phyloP scores from a whole-genome alignment of 2,888 invertebrate genomes.

The Mesorhabditis belari region DNA sequence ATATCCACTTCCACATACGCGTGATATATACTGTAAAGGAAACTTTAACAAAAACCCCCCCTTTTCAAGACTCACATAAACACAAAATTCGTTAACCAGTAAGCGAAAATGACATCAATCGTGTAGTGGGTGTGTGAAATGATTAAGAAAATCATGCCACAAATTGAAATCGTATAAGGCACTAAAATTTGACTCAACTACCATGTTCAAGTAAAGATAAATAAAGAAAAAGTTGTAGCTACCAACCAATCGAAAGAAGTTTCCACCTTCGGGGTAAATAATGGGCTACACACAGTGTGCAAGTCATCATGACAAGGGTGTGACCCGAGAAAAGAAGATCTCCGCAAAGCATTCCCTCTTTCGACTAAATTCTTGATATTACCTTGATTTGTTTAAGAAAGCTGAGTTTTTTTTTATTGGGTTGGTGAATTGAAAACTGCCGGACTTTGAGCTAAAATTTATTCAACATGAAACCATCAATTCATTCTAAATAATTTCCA shows the following conservation, averaged over 20 bases:
- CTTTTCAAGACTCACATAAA: conserved; percentile 22
- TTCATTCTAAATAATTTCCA: too few relatives aligned
- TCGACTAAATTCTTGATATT: conserved; percentile 17
- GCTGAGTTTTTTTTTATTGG: too few relatives aligned
- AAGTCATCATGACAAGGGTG: conserved; percentile 35
- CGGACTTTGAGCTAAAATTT: too few relatives aligned
- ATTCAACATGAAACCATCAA: too few relatives aligned
- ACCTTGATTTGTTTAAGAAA: not conserved
- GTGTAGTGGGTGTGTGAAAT: conserved; percentile 42
- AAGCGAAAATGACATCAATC: conserved; percentile 40
- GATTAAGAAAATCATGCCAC: conserved; percentile 34
- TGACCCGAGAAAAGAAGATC: conserved; percentile 43
- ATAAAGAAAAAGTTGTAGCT: not conserved
- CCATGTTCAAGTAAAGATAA: not conserved
- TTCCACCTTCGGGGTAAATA: conserved; percentile 25
- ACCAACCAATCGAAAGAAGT: not conserved
- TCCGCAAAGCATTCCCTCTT: conserved; percentile 35
- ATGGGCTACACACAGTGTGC: conserved; percentile 29
- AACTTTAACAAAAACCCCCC: not conserved
- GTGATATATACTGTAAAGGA: conserved; percentile 30
- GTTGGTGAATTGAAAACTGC: too few relatives aligned
- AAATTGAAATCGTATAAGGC: conserved; percentile 1
- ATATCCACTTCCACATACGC: conserved; percentile 35
- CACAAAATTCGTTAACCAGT: conserved; percentile 34
- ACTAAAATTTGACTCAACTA: not conserved